Evolutionary conservation across 2,888 invertebrate genomes (phyloP).

Genomic region (Tetanocera ferruginea): DNA sequence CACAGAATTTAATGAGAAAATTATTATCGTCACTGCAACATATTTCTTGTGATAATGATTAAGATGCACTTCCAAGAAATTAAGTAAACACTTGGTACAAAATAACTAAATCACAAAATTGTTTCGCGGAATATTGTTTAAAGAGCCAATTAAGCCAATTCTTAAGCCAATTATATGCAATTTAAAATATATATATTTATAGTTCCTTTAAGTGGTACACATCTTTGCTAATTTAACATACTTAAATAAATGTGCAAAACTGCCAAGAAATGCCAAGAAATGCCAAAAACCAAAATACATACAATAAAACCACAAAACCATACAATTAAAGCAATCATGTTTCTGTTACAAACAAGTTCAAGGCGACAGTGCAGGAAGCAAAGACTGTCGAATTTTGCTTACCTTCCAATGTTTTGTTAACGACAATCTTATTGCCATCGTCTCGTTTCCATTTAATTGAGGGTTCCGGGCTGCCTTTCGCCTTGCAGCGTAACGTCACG

Average conservation of each 20-base stretch:
- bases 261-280: background rate
- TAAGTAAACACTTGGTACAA: too few species aligned
- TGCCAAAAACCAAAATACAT: background rate
- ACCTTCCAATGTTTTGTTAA: slow-evolving; percentile 87
- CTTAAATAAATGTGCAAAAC: background rate
- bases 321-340: background rate
- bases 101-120: too few species aligned
- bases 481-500: slow-evolving; percentile 89
- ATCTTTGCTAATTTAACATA: too few species aligned
- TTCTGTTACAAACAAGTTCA: background rate
- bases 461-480: slow-evolving; percentile 90
- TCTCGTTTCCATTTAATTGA: slow-evolving; percentile 93
- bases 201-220: too few species aligned
- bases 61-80: too few species aligned
- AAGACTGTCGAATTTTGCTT: slow-evolving; percentile 37
- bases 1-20: too few species aligned
- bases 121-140: too few species aligned
- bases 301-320: background rate
- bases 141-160: too few species aligned
- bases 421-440: slow-evolving; percentile 87
- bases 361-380: background rate
- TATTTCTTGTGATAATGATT: too few species aligned
- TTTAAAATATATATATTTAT: too few species aligned
- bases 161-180: too few species aligned
- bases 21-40: too few species aligned